Evolutionary conservation across 2,797 vertebrate species (phyloP), one percentile per base, ranked within the genome.

Genomic region (Valencia hispanica): DNA sequence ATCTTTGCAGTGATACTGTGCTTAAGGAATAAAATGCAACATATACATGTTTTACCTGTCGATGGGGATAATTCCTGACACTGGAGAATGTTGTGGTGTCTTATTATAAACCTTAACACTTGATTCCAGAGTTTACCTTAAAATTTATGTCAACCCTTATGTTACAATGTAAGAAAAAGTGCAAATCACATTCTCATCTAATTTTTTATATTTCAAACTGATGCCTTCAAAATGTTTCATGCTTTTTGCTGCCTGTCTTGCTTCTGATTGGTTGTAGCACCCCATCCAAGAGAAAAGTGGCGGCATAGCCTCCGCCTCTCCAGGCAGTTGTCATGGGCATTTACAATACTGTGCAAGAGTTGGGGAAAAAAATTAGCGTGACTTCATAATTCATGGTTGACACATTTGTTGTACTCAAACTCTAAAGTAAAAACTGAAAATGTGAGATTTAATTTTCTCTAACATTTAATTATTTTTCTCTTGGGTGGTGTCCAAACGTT

Each of bases 391-490:
- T 97, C 96, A 97, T 95, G 94, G 94, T 93, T 96, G 96, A 96
- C 96, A 96, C 96, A 97, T 98, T 97, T 95, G 97, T 96, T 98
- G 96, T 96, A 96, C 95, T 92, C 96, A 97, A 97, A 97, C 96
- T 97, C 97, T 96, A 96, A 96, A 96, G 94, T 95, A 97, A 96
- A 96, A 97, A 92, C 97, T 92, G 96, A 96, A 97, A 97, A 97
- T 96, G 96, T 96, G 96, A 97, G 96, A 97, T 98, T 98, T 98
- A 97, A 98, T 99, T 98, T 97, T 96, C 97, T 97, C 97, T 97
- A 96, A 97, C 97, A 96, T 98, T 97, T 96, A 97, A 97, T 43
- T 43, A 20, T 59, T 81, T 74, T 96, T 94, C 93, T 94, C 95
- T 92, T 93, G 93, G 93, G 90, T 84, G 36, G 65, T 80, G 78